Evolutionary conservation across 37 sponge, comb jelly and placozoan species (phyloP), one percentile per base, ranked within the genome.

Genomic region (Mnemiopsis leidyi): DNA sequence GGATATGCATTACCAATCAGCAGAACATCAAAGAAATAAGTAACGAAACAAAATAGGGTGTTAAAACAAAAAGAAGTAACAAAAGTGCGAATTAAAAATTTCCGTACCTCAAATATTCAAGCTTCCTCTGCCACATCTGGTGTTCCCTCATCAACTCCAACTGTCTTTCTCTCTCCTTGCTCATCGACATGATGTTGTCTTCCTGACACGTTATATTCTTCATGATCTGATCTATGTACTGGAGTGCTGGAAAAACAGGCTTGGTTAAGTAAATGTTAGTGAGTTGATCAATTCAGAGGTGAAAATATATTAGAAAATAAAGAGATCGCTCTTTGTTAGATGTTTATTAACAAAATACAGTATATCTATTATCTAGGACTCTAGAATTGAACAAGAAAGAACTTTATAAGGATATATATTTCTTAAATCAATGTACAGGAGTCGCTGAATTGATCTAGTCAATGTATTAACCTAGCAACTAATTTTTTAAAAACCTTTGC

Each of bases 201-300:
- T 85, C 90, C 48, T 85, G 90, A 37, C 35, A 9, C 90, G 33
- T 85, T 25, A 85, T 38, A 39, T 26, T 85, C 40, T 40, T 38
- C 90, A 85, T 28, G n/a, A 85, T 33, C 61, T 85, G 90, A 0
- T 85, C 90, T 13, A 85, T 85, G 90, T 85, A 85, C 90, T 85
- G 90, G 29, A 85, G 61, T 37, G 35, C 90, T 85, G 61, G 9
- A 39, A 3, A 25, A 28, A 29, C 75, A 71, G 75, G n/a, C n/a
- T n/a, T n/a, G n/a, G n/a, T n/a, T n/a, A n/a, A n/a, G n/a, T n/a
- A n/a, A n/a, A n/a, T n/a, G n/a, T n/a, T n/a, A n/a, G n/a, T n/a
- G n/a, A n/a, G n/a, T n/a, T n/a, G n/a, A n/a, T n/a, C n/a, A n/a
- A n/a, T n/a, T n/a, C n/a, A n/a, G n/a, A n/a, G n/a, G n/a, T n/a